These are phyloP conservation scores for Chitala chitala DNA, from an alignment of 2,113 vertebrate species.

Conservation along the genomic window DNA sequence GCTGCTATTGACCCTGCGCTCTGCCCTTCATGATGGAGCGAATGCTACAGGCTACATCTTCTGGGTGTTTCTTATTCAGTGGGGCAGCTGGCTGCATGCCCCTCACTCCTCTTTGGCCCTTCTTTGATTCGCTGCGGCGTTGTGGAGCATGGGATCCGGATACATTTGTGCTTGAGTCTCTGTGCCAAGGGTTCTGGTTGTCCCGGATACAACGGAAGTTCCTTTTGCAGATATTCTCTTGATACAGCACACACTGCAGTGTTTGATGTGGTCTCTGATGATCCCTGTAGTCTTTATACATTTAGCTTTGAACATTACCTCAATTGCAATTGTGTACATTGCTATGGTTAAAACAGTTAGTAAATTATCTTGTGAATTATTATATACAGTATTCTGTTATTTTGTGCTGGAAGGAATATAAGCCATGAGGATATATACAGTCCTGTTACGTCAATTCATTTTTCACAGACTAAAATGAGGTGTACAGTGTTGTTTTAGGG, in stretches of 20 bases:
- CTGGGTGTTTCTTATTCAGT: background rate
- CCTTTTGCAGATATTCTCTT: background rate
- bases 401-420: too few relatives aligned
- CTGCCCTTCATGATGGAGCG: background rate
- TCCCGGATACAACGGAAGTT: background rate
- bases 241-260: background rate
- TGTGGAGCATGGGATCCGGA: background rate
- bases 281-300: background rate
- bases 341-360: too few relatives aligned
- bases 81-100: background rate
- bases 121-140: background rate
- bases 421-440: background rate
- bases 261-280: background rate
- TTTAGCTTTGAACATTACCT: too few relatives aligned
- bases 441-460: background rate
- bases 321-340: too few relatives aligned
- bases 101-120: background rate
- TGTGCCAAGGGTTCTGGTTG: background rate
- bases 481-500: background rate
- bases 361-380: too few relatives aligned
- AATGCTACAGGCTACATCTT: background rate
- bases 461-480: background rate
- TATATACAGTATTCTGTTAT: too few relatives aligned
- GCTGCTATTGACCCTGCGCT: background rate
- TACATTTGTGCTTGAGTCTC: background rate